Evolutionary conservation across 92 coral and sea anemone species (phyloP), one percentile per base, ranked within the genome.

Genomic region (Meandrina meandrites): DNA sequence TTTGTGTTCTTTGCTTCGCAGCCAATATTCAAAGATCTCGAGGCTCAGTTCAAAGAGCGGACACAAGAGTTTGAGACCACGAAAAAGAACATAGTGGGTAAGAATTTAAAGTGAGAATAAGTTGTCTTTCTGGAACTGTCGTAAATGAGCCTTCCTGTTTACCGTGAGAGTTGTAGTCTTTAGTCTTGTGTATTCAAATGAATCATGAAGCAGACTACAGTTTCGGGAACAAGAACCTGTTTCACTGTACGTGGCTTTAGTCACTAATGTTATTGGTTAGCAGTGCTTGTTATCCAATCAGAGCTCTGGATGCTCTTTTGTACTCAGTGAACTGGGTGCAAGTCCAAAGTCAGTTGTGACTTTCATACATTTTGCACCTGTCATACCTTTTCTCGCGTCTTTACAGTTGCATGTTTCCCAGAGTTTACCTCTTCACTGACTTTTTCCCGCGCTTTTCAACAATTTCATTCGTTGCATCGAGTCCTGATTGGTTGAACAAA

Each of bases 1-100:
- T 75, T 22, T 58, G 48, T 82, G 28, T 74, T 71, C 82, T 83
- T 32, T 64, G 37, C 82, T 64, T 71, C 35, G 31, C 92, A 96
- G 99, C 99, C 99, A 72, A 76, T 93, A 68, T 91, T 88, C 83
- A 92, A 94, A 79, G 95, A 93, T 47, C 81, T 94, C 60, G 99
- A 96, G 75, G 84, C 45, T 42, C 95, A 93, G 91, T 96, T 96
- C 84, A 93, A 93, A 53, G 96, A 89, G 79, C 79, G 86, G n/a
- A 91, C 95, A 3, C 94, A 94, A 56, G 94, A 94, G 22, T 96
- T 93, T 77, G 96, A 91, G 34, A 91, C 88, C 24, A 86, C 94
- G 79, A 96, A 96, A 91, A 93, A 94, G 87, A 75, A 82, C 53
- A 92, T 94, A 56, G 99, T 94, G 56, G 98, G 99, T 96, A 85